Base-by-base conservation (phyloP, 2,113 vertebrate genomes). In the Plotosus lineatus region DNA sequence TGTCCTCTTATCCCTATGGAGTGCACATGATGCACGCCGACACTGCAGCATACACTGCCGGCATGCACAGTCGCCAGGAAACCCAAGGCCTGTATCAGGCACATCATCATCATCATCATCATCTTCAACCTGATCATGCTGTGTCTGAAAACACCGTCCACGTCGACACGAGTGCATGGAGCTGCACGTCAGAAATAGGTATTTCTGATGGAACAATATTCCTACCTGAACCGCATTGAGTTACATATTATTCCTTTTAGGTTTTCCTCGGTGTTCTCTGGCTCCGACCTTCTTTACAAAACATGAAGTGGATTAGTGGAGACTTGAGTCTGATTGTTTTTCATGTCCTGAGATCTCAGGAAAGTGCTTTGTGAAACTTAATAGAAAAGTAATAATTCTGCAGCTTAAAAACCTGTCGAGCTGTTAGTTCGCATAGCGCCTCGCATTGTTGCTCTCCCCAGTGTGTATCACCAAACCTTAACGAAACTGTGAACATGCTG, bases 1-100 rank as follows among this genome's bases (percentile, higher is more conserved):
- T 86, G 0, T 7, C 87, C 46, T 88, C 92, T 38, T 85, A 85
- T 65, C 89, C 86, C 0, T 89, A 85, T 58, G 87, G 82, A 3
- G 78, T 85, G 72, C 86, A 88, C 21, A 23, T 83, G 80, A 65
- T 86, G 33, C 87, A 92, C 73, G 12, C 56, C 10, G 84, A 84
- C 71, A 82, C 84, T 23, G 71, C 61, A 21, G 77, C 87, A 38
- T 89, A 89, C 77, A 87, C 84, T 28, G 8, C 90, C 60, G 1
- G 77, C 19, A 21, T 81, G 12, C 89, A 90, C 75, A 56, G 86
- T 0, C 83, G 90, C 8, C 88, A 86, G 0, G 86, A 88, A 53
- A 71, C 92, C 10, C 38, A 40, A 56, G 85, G 61, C 58, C 63
- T 78, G 1, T 56, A 76, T 28, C 75, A 53, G 38, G 51, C 60